These are phyloP conservation scores for Pseudolaguvia tuberculata DNA, from an alignment of 2,113 vertebrate genomes.

Conservation along the genomic window DNA sequence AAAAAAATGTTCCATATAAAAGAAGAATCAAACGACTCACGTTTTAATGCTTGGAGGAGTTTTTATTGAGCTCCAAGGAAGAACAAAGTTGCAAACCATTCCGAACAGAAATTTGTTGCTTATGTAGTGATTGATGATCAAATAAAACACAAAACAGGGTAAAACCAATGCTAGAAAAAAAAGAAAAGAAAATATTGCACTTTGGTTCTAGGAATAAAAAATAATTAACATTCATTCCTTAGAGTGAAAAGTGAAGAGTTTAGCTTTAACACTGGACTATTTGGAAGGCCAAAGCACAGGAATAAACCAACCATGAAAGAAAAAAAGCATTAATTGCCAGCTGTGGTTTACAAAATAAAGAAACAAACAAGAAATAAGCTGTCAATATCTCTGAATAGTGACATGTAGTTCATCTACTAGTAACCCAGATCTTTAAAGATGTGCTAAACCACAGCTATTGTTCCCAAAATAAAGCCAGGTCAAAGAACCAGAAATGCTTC, in stretches of 20 bases:
- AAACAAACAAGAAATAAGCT: slow-evolving; percentile 24
- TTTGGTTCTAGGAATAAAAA: slow-evolving; percentile 72
- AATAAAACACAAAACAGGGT: slow-evolving; percentile 56
- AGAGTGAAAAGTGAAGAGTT: slow-evolving; percentile 73
- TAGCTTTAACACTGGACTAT: slow-evolving; percentile 83
- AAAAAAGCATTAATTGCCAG: slow-evolving; percentile 25
- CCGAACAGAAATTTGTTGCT: slow-evolving; percentile 83
- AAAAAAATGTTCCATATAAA: neutral
- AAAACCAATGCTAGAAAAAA: slow-evolving; percentile 71
- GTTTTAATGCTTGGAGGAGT: slow-evolving; percentile 37
- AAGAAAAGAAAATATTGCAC: slow-evolving; percentile 98
- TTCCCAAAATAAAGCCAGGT: slow-evolving; percentile 73
- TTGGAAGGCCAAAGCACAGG: slow-evolving; percentile 63
- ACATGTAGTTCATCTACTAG: slow-evolving; percentile 63
- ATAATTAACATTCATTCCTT: slow-evolving; percentile 45
- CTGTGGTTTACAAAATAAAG: slow-evolving; percentile 48
- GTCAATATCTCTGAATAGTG: slow-evolving; percentile 47
- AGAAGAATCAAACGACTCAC: neutral
- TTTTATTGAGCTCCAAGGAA: slow-evolving; percentile 81
- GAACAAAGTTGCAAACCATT: slow-evolving; percentile 87
- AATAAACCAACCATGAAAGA: slow-evolving; percentile 71
- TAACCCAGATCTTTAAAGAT: slow-evolving; percentile 44
- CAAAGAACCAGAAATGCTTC: slow-evolving; percentile 58
- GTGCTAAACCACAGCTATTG: slow-evolving; percentile 71
- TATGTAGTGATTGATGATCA: slow-evolving; percentile 88